Conservation (phyloP, 2,113 vertebrate species). For the Alectura lathami region DNA sequence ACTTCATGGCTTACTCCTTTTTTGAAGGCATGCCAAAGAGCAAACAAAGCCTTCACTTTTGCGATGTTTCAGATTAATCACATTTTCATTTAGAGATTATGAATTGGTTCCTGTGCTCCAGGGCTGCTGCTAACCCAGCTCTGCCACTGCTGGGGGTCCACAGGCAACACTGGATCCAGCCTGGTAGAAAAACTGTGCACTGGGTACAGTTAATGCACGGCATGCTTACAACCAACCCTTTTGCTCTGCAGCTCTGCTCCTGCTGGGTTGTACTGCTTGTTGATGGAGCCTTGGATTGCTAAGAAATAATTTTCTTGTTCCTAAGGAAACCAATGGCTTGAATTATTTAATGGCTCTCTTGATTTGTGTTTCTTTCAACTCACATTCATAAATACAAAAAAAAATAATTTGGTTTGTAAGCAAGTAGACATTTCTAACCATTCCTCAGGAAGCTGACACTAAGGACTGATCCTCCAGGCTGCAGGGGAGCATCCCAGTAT, state of each 20-base stretch:
- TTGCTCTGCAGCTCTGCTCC: not conserved
- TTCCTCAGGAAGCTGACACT: not conserved
- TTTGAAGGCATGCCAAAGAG: not conserved
- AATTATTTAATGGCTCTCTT: not conserved
- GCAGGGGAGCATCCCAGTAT: not conserved
- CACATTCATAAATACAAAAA: not conserved
- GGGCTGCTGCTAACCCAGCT: not conserved
- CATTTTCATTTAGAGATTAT: not conserved
- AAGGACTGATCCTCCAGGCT: not conserved
- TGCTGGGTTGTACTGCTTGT: not conserved
- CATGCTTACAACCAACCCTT: not conserved
- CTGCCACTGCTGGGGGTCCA: not conserved
- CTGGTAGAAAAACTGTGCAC: not conserved
- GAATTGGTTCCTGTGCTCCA: not conserved
- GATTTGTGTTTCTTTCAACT: not conserved
- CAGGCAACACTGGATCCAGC: rapidly evolving
- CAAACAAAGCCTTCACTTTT: not conserved
- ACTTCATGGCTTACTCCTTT: not conserved
- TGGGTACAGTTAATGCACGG: not conserved
- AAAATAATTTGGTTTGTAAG: not conserved
- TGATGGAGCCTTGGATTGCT: not conserved
- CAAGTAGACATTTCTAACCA: not conserved
- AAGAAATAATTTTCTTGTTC: not conserved
- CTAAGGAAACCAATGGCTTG: not conserved
- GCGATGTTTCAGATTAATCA: not conserved